Evolutionary conservation across 2,888 invertebrate genomes (phyloP), one percentile per base, ranked within the genome.

Genomic region (Rhagonycha fulva): DNA sequence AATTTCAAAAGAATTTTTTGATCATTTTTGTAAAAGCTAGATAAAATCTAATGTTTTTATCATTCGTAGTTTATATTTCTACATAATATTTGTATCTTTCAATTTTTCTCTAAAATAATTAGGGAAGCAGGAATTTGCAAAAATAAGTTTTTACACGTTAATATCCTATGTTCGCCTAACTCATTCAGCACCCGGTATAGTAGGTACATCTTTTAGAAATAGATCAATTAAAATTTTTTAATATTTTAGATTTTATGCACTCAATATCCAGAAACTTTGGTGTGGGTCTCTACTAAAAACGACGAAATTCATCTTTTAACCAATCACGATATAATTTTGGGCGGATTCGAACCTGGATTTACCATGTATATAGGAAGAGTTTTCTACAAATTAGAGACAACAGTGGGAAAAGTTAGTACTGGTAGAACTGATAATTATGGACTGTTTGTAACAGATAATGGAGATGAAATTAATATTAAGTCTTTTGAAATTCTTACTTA

Each of bases 211-310:
- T n/a, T n/a, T n/a, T n/a, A n/a, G n/a, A n/a, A 5, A 32, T 5
- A n/a, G 2, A n/a, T 7, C 12, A n/a, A 47, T n/a, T 11, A 7
- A 1, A 47, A 47, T 32, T 0, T 32, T 32, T 12, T n/a, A 47
- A 12, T 47, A 14, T 66, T n/a, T n/a, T 10, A 71, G 71, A 63
- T 71, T 14, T 63, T 71, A 12, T 71, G 71, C 30, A 28, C 71
- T 7, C 63, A 71, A 71, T 1, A 9, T 62, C 71, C 71, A 9
- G 63, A 71, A 5, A 62, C 14, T 19, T 62, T 71, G n/a, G 62
- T 60, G 5, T 71, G 71, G 71, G 14, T 71, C 11, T 14, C 11
- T 7, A 63, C 63, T 23, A 63, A 47, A 47, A 47, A 47, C 14
- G 63, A 63, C 14, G 2, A 24, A 63, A 23, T 63, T 63, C 23